Evolutionary conservation across 1,140 invertebrate species (phyloP).

Genomic region (Anastatus disparis): DNA sequence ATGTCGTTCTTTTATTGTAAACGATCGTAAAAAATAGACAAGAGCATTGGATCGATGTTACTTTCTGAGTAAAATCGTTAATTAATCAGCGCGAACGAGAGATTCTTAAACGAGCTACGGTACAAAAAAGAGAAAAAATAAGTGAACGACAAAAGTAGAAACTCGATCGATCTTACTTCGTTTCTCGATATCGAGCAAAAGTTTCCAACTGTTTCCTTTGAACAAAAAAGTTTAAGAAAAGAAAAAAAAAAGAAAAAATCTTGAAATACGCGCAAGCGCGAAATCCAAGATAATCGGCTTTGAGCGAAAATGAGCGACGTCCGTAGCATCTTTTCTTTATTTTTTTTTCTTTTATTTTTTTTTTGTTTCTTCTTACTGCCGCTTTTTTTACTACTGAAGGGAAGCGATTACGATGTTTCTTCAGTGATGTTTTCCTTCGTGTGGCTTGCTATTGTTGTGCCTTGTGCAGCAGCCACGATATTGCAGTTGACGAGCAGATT

Average conservation of each 20-base stretch:
- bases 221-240: background rate
- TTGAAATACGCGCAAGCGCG: too few species aligned
- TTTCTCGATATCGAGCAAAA: too few species aligned
- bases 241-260: too few species aligned
- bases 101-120: too few species aligned
- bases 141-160: too few species aligned
- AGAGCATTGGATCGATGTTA: background rate
- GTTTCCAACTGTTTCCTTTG: too few species aligned
- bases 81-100: slow-evolving; percentile 10
- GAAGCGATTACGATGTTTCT: slow-evolving; percentile 13
- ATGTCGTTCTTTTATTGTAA: background rate
- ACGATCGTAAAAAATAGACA: too few species aligned
- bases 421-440: background rate
- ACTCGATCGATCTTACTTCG: too few species aligned
- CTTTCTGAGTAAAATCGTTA: slow-evolving; percentile 4
- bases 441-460: background rate
- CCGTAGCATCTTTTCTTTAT: background rate
- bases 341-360: too few species aligned
- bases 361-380: too few species aligned
- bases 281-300: slow-evolving; percentile 14
- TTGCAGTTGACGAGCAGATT: background rate
- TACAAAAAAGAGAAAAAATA: too few species aligned
- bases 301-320: slow-evolving; percentile 17
- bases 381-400: background rate
- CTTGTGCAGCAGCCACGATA: background rate